phyloP scores from a whole-genome alignment of 1,140 invertebrate genomes.

The Zaprionus davidi region DNA sequence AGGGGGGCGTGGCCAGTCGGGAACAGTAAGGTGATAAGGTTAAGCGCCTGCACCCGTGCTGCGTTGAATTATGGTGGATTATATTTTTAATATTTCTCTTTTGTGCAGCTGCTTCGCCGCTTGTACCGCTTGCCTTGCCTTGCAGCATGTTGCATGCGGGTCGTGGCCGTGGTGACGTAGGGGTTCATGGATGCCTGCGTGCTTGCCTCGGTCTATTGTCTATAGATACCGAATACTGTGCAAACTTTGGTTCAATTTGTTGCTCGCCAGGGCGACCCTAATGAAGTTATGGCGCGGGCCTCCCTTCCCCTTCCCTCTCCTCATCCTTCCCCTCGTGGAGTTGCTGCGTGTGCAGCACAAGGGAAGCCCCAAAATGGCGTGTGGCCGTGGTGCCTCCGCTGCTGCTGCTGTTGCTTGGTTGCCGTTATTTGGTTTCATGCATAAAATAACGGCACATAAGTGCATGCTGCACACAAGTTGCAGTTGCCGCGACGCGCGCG shows the following conservation, averaged over 20 bases:
- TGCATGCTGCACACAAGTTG: slow-evolving; percentile 48
- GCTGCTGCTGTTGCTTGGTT: slow-evolving; percentile 5
- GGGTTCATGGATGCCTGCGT: not conserved
- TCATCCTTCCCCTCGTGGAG: slow-evolving; percentile 2
- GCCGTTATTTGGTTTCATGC: slow-evolving; percentile 78
- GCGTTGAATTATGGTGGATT: slow-evolving; percentile 64
- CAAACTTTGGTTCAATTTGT: slow-evolving; percentile 59
- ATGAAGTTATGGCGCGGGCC: slow-evolving; percentile 64
- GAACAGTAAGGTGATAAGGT: slow-evolving; percentile 74
- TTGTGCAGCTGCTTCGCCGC: slow-evolving; percentile 16
- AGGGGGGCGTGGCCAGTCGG: slow-evolving; percentile 5
- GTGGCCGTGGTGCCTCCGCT: not conserved
- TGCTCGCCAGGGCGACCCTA: slow-evolving; percentile 48
- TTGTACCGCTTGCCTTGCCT: not conserved
- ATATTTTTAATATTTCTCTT: slow-evolving; percentile 61
- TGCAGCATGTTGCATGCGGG: slow-evolving; percentile 13
- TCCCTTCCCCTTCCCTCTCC: too few species aligned
- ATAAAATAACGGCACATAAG: slow-evolving; percentile 77
- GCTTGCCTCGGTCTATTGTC: not conserved
- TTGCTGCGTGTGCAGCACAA: not conserved
- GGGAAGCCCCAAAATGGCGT: slow-evolving; percentile 62
- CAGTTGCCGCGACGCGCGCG: slow-evolving; percentile 14
- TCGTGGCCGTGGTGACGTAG: not conserved
- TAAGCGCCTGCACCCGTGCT: slow-evolving; percentile 55
- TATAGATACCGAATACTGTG: slow-evolving; percentile 29